Evolutionary conservation across 2,113 vertebrate species (phyloP), one percentile per base, ranked within the genome.

Genomic region (Oenanthe melanoleuca): DNA sequence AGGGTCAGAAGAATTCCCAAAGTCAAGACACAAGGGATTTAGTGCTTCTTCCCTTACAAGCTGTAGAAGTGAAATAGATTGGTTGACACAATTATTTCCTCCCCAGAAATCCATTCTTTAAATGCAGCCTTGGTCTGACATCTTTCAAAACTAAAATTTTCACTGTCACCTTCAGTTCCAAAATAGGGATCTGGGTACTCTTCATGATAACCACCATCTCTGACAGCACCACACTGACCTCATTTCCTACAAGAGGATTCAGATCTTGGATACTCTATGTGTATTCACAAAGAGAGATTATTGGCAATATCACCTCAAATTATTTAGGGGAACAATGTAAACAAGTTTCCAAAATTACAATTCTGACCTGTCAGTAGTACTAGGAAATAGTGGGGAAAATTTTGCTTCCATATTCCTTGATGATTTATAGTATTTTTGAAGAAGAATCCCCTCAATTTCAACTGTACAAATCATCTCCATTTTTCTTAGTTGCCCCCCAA

Each of bases 381-480:
- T 24, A 75, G 8, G 5, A 87, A 85, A 60, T 13, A 3, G 6
- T 50, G 34, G 24, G 9, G 1, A 64, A 77, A 60, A 2, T 2
- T 15, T 37, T 64, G 18, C 8, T 34, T 53, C 8, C 8, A 6
- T 59, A n/a, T 49, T 74, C 13, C 8, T 22, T 44, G 2, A 67
- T 64, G 11, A 44, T 31, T 63, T 59, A 29, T 15, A 50, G 25
- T 44, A 1, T 38, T 34, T 77, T 55, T 74, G 1, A 74, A 60
- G n/a, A 15, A 56, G 40, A n/a, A 2, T 1, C 2, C 6, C 10
- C 9, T 75, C 8, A 23, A 47, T 70, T 45, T 67, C 14, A 71
- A 18, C 12, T 47, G 8, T 29, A 81, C 6, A 55, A 66, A 44
- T 50, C 1, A 56, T 40, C 33, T 9, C 3, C 0, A 11, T 31